Base-by-base conservation (phyloP, 2,888 invertebrate genomes). In the Buathra laborator region DNA sequence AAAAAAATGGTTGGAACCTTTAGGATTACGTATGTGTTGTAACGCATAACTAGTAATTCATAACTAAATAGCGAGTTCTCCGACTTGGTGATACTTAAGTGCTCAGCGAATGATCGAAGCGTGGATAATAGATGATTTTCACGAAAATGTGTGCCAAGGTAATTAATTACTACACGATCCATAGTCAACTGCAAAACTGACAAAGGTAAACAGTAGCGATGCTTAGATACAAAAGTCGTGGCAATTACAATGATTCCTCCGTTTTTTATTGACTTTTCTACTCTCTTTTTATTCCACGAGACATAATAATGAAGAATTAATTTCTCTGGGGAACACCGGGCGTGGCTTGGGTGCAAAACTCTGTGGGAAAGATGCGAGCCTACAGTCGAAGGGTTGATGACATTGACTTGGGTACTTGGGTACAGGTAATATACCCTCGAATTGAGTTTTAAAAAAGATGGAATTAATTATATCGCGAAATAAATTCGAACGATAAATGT, bases 381-480 rank as follows among this genome's bases (percentile, higher is more conserved):
- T n/a, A 3, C 6, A 2, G 16, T 56, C 19, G 53, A 19, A 9
- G 86, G 91, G 91, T 91, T 92, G 90, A 92, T 90, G 92, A 93
- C 93, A 92, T 92, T 91, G 90, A 70, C 51, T 70, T 70, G 24
- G 37, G 7, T 1, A 4, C 7, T 9, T 37, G n/a, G n/a, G n/a
- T n/a, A n/a, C 5, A 6, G 37, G 7, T 7, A 7, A 9, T 3
- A 37, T 37, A 6, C 0, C 37, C 37, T 37, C 37, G 37, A 4
- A 9, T 37, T 9, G 9, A 37, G 6, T 37, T 5, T 37, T 24
- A 3, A 24, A 24, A 37, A 37, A 37, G 37, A 37, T 37, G 37
- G 0, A 37, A 7, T 37, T 1, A 37, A 5, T 7, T 37, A 9
- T 37, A 9, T 37, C 37, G 37, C 37, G 9, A 37, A 37, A 0